Conservation (phyloP, 1,140 invertebrate genomes). For the Eciton burchellii region DNA sequence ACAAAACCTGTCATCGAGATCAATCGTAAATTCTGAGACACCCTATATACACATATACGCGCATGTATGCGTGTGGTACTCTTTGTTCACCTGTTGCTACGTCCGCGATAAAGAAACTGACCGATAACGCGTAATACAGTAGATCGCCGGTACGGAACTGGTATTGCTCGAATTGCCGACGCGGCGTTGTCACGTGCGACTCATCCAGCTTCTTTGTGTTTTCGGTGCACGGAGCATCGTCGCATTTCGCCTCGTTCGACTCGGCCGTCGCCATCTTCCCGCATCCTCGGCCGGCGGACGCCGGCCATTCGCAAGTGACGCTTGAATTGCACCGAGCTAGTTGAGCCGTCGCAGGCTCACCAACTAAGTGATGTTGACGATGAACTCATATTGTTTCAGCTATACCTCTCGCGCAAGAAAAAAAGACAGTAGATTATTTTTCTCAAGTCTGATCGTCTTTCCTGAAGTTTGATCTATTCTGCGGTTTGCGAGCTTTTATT, state of each 20-base stretch:
- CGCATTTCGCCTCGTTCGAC: slow-evolving; percentile 77
- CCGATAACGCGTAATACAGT: slow-evolving; percentile 79
- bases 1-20: background rate
- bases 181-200: slow-evolving; percentile 50
- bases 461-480: too few species aligned
- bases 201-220: slow-evolving; percentile 54
- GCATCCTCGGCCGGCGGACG: slow-evolving; percentile 32
- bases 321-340: slow-evolving; percentile 9
- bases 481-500: too few species aligned
- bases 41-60: background rate
- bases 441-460: too few species aligned
- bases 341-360: background rate
- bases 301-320: slow-evolving; percentile 34
- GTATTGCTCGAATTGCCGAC: slow-evolving; percentile 72
- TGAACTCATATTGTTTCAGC: too few species aligned
- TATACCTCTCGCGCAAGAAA: too few species aligned
- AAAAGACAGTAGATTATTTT: too few species aligned
- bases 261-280: slow-evolving; percentile 81
- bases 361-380: background rate
- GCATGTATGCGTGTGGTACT: slow-evolving; percentile 3
- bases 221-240: slow-evolving; percentile 71
- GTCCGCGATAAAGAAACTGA: slow-evolving; percentile 79
- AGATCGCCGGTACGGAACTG: slow-evolving; percentile 76
- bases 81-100: slow-evolving; percentile 81
- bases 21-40: slow-evolving; percentile 8